A percentile compares a stretch with the other conserved stretches of the same genome.
Evolutionary conservation across 2,113 vertebrate species (phyloP).

Genomic region (Cavia aperea): DNA sequence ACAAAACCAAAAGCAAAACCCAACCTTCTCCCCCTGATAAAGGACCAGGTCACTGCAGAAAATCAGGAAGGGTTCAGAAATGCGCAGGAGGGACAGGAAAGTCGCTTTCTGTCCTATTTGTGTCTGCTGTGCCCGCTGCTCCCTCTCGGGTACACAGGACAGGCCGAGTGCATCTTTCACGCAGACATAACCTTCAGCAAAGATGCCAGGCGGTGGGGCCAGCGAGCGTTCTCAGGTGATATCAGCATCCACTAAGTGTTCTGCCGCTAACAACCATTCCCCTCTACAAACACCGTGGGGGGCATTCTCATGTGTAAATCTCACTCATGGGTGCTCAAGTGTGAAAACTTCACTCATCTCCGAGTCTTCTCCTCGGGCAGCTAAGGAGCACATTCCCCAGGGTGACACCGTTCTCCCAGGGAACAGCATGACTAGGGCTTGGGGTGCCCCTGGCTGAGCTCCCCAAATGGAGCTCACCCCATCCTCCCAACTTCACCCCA

Average conservation of each 20-base stretch:
- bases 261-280: slow-evolving; percentile 13
- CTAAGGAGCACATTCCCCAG: not conserved
- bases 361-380: not conserved
- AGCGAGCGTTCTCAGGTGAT: not conserved
- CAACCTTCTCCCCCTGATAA: not conserved
- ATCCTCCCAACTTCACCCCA: not conserved
- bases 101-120: not conserved
- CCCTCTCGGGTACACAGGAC: not conserved
- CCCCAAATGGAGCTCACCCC: not conserved
- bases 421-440: not conserved
- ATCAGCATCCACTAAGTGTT: not conserved
- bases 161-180: not conserved
- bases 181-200: slow-evolving; percentile 2
- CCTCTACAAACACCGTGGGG: not conserved
- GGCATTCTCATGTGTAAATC: too few relatives aligned
- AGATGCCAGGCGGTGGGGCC: too few relatives aligned
- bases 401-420: not conserved
- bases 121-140: not conserved
- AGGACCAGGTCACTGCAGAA: not conserved
- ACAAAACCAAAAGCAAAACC: not conserved
- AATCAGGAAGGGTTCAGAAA: slow-evolving; percentile 10
- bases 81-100: not conserved
- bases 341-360: not conserved
- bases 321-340: not conserved
- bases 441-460: not conserved